Base-by-base conservation (phyloP, 2,113 vertebrate genomes). In the Poeciliopsis turrubarensis region DNA sequence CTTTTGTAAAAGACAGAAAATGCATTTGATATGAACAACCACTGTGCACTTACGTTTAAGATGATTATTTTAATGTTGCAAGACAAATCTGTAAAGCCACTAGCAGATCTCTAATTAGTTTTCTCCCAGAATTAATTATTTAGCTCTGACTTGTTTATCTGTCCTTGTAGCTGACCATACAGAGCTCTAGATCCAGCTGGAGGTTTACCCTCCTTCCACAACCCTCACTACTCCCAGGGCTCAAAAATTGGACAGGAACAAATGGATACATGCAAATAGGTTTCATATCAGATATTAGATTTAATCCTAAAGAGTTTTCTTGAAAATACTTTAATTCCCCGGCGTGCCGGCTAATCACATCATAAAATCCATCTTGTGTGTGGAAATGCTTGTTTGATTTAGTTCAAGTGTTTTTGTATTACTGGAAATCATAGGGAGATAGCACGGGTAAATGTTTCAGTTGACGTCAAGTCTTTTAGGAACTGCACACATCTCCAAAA, bases 381-480 rank as follows among this genome's bases (percentile, higher is more conserved):
- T 73, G 61, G 30, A 57, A 51, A 79, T 30, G 62, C 31, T 67
- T 51, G 51, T 75, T 73, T 54, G 80, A 84, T 85, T 83, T 90
- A 74, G 39, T 79, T 84, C 44, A 60, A 84, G 70, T 84, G 83
- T 84, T 88, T 77, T 65, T 78, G 67, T 26, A 54, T 88, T 81
- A 77, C 88, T 86, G 83, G 87, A 89, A 90, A 86, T 75, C 75
- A 17, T 54, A 69, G 72, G 78, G 79, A 86, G 87, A 87, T 83
- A 89, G 72, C 68, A 15, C 51, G 75, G 66, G 64, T 80, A 87
- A 84, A 88, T 81, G 81, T 86, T 85, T 65, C 75, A 80, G 72
- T 22, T 91, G 86, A 89, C 89, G 82, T 92, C 88, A 91, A 81
- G 65, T 63, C 72, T 82, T 89, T 79, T 39, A 88, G 86, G 80